Evolutionary conservation across 2,113 vertebrate genomes (phyloP), one percentile per base, ranked within the genome.

Genomic region (Pan paniscus): DNA sequence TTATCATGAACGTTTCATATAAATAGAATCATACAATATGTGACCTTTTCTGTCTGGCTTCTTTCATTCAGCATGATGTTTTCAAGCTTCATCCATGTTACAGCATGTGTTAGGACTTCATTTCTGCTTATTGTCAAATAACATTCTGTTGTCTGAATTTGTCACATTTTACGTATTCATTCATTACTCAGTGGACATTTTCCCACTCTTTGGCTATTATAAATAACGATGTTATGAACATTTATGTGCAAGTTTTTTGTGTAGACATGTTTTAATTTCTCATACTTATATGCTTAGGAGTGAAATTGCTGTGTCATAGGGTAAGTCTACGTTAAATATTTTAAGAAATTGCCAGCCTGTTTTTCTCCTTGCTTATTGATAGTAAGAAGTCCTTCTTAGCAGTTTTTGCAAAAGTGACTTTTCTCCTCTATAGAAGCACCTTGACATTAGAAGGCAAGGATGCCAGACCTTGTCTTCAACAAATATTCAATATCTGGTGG

Each of bases 401-500:
- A 27, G 1, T 20, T 94, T 81, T 96, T 84, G 64, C 48, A 95
- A 87, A 96, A 73, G 52, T 30, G 55, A 83, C 23, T 85, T 83
- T 96, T 52, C n/a, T 89, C 52, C 52, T 91, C 43, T 78, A 3
- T 50, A 76, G 40, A 82, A 46, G 57, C 46, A 90, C 38, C 40
- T 52, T 89, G 84, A 70, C 8, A 6, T 30, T 72, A 43, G 55
- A 78, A 61, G 88, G 17, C 68, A 97, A 78, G 25, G 4, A 18
- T 13, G 35, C 13, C 40, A 48, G 80, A 76, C 64, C n/a, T 38
- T 93, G 80, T 57, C 55, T 12, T 90, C 67, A 96, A 18, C 23
- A 76, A 90, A 93, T 43, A 81, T 32, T 76, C 27, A 43, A 8
- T 8, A 70, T 80, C 55, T 96, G 50, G 4, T 57, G 52, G 57